Conservation (phyloP, 2,113 vertebrate genomes). For the Sorex fumeus region DNA sequence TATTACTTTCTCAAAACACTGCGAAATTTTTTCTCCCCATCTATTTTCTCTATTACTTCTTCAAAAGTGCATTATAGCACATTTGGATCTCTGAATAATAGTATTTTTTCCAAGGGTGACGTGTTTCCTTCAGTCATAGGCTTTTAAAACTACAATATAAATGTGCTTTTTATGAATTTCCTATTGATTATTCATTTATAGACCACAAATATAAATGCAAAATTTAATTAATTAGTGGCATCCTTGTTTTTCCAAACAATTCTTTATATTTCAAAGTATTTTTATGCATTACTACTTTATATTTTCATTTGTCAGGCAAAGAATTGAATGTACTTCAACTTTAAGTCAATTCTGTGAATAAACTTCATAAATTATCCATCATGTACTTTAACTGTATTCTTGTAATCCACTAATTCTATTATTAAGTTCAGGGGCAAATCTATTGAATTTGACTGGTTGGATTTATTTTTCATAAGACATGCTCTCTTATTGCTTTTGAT, state of each 20-base stretch:
- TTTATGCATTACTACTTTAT: background rate
- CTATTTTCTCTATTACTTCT: background rate
- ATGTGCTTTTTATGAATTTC: background rate
- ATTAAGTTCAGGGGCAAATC: background rate
- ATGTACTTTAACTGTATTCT: constrained; percentile 41
- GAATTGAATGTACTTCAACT: constrained; percentile 20
- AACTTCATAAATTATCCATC: background rate
- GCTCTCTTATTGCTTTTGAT: constrained; percentile 56
- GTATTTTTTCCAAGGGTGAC: background rate
- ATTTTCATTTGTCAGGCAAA: constrained; percentile 5
- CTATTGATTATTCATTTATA: background rate
- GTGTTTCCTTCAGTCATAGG: background rate
- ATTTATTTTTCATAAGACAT: constrained; percentile 62
- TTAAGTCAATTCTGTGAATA: background rate
- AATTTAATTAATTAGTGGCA: background rate
- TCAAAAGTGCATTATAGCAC: background rate
- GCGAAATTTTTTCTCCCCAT: background rate
- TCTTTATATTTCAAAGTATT: background rate
- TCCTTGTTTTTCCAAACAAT: background rate
- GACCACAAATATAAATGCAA: constrained; percentile 27
- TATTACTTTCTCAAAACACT: constrained; percentile 5
- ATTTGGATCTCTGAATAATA: background rate
- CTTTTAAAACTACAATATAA: background rate
- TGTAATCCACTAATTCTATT: constrained; percentile 27
- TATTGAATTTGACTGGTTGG: constrained; percentile 7